Evolutionary conservation across 2,797 vertebrate genomes (phyloP).

Genomic region (Crax fasciolata): DNA sequence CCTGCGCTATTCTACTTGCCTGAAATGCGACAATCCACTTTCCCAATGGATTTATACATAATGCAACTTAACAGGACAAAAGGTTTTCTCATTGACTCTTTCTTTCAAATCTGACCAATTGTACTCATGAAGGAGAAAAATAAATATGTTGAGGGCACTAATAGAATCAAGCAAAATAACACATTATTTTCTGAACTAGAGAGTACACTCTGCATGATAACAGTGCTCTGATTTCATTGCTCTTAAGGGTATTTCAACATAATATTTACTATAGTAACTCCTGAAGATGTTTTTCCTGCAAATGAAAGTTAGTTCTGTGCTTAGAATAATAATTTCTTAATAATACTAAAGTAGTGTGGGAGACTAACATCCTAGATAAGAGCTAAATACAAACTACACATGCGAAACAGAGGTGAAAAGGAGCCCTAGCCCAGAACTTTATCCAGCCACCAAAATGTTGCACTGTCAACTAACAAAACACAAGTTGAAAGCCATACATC

Average conservation of each 20-base stretch:
- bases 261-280: conserved; percentile 39
- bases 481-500: not conserved
- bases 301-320: not conserved
- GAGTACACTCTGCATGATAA: not conserved
- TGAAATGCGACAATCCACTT: not conserved
- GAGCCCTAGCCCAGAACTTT: not conserved
- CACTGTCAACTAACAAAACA: not conserved
- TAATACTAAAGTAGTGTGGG: not conserved
- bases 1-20: not conserved
- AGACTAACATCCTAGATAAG: not conserved
- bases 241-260: not conserved
- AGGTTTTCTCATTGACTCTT: not conserved
- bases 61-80: not conserved
- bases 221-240: not conserved
- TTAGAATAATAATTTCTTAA: conserved; percentile 46
- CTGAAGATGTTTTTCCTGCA: not conserved
- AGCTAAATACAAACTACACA: not conserved
- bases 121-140: not conserved
- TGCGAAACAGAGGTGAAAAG: not conserved
- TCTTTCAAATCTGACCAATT: not conserved
- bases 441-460: not conserved
- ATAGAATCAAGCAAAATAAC: not conserved
- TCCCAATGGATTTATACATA: not conserved
- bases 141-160: not conserved
- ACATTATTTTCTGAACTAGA: not conserved